Conservation (phyloP, 2,113 vertebrate genomes). For the Oreochromis tanganicae region DNA sequence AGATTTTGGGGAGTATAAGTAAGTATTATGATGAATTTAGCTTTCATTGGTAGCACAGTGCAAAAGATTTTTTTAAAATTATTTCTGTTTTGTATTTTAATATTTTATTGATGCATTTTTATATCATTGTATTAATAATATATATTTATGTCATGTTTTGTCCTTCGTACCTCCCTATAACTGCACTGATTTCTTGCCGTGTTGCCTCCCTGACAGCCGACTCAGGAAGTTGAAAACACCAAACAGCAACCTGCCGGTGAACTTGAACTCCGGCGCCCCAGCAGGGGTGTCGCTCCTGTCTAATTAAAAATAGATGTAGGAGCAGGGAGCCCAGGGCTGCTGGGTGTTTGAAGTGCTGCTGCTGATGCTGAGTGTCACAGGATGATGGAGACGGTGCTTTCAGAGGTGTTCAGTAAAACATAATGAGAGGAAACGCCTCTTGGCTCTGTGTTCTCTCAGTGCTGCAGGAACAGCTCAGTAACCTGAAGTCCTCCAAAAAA, state of each 20-base stretch:
- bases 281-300: background rate
- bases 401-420: background rate
- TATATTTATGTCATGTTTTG: background rate
- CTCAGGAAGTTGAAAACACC: background rate
- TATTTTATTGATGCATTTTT: background rate
- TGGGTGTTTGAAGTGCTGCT: constrained; percentile 7
- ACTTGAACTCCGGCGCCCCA: background rate
- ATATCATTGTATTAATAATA: background rate
- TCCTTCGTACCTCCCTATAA: background rate
- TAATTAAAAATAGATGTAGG: constrained; percentile 5
- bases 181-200: background rate
- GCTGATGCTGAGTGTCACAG: background rate
- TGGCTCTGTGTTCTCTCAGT: background rate
- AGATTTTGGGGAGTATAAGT: background rate
- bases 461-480: background rate
- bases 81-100: background rate
- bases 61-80: accelerated
- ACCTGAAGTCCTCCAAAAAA: background rate
- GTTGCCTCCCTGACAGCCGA: background rate
- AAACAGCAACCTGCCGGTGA: background rate
- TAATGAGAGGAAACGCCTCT: background rate
- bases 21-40: background rate
- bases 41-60: background rate
- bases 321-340: background rate
- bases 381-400: background rate